Base-by-base conservation (phyloP, 2,888 invertebrate species). In the Augiades crinisus region DNA sequence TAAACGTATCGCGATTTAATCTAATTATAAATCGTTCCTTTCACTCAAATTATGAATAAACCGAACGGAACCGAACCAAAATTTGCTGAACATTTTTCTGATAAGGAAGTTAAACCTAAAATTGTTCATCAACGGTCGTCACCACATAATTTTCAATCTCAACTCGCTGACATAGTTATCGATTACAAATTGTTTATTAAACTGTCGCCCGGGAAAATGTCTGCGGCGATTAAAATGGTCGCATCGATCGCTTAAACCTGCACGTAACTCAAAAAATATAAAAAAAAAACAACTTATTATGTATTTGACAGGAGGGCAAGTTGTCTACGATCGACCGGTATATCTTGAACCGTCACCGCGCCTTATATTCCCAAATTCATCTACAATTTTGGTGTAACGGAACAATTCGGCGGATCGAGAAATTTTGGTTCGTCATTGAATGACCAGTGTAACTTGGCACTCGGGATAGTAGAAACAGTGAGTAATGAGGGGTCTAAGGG, bases 221-320 rank as follows among this genome's bases (percentile, higher is more conserved):
- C 21, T 44, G 21, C 21, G 16, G 8, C 46, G 24, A 46, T 46
- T 46, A 46, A 46, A 46, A 10, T 12, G 36, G 37, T 5, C 50
- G 50, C 43, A 44, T 51, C 51, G 37, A 45, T 45, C 51, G 44
- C 53, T 47, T 36, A 58, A 63, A 63, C 60, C 60, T 65, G 62
- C 58, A 61, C 63, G 62, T 62, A 64, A 64, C 61, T 61, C 61
- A 57, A 67, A 77, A 79, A 58, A 58, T 56, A 65, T 60, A 59
- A 66, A 67, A 70, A 74, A 73, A 27, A 72, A 73, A 68, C 61
- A 64, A 59, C 69, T 75, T 71, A 78, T 80, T 84, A 86, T 86
- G 78, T 84, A 81, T 81, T 78, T 81, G 80, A 81, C 82, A 79
- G 74, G 67, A 68, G 67, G 68, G 71, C 65, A 61, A 66, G 61